Conservation (phyloP, 2,797 vertebrate genomes). For the Zalophus californianus region DNA sequence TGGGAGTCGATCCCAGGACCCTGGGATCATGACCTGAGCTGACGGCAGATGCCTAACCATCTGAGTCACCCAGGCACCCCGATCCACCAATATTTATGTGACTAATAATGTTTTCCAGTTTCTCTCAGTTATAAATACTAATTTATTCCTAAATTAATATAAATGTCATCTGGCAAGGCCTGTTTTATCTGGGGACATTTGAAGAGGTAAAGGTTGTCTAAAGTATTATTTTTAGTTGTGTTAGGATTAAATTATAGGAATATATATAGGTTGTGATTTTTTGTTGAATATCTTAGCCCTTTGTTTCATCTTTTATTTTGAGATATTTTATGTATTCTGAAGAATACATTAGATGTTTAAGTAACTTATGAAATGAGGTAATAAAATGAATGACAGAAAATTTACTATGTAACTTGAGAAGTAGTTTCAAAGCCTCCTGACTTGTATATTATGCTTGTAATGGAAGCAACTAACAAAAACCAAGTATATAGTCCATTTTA, state of each 20-base stretch:
- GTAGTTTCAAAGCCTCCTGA: conserved; percentile 14
- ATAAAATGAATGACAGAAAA: conserved; percentile 33
- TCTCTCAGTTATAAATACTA: background rate
- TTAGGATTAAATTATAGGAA: conserved; percentile 47
- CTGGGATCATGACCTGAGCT: too few relatives aligned
- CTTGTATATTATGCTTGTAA: conserved; percentile 5
- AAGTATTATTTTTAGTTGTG: conserved; percentile 47
- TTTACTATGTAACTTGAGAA: conserved; percentile 40
- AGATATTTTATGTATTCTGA: conserved; percentile 35
- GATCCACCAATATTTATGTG: background rate
- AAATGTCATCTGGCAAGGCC: background rate
- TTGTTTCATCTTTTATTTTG: conserved; percentile 31
- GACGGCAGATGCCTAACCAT: too few relatives aligned
- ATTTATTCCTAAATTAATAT: conserved; percentile 1
- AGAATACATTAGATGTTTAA: conserved; percentile 53
- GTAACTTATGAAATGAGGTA: conserved; percentile 31
- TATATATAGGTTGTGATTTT: conserved; percentile 1
- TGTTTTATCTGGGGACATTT: conserved; percentile 17
- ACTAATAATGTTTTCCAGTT: conserved; percentile 15
- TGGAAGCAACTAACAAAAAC: conserved; percentile 5
- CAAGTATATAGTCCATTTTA: background rate
- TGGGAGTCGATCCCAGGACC: too few relatives aligned
- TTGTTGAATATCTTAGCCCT: conserved; percentile 28
- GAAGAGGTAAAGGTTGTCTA: conserved; percentile 30
- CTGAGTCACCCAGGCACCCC: too few relatives aligned